Conservation (phyloP, 2,888 invertebrate genomes). For the Chesias legatella region DNA sequence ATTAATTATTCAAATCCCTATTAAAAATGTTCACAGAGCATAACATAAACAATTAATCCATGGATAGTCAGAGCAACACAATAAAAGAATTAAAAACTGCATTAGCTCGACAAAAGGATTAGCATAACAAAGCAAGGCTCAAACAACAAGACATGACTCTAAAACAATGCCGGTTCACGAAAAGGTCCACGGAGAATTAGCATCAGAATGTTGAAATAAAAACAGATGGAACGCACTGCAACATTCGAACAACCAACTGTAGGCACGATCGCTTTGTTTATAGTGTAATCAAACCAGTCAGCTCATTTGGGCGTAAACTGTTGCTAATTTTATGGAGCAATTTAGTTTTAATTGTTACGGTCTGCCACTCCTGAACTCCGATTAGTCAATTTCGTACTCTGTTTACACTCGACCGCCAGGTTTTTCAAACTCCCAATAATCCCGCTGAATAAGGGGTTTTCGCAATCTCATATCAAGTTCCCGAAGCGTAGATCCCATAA, state of each 20-base stretch:
- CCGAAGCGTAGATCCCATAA: slow-evolving; percentile 20
- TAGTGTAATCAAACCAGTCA: slow-evolving; percentile 28
- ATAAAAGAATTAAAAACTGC: slow-evolving; percentile 16
- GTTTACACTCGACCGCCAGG: slow-evolving; percentile 1
- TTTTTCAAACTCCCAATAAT: slow-evolving; percentile 2
- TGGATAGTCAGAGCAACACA: slow-evolving; percentile 9
- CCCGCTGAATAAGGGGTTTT: not conserved
- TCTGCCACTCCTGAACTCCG: slow-evolving; percentile 10
- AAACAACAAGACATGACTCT: slow-evolving; percentile 14
- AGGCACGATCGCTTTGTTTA: slow-evolving; percentile 27
- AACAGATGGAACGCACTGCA: slow-evolving; percentile 18
- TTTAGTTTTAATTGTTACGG: slow-evolving; percentile 26
- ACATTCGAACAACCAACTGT: slow-evolving; percentile 18
- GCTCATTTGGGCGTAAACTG: slow-evolving; percentile 27
- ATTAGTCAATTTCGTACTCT: slow-evolving; percentile 16
- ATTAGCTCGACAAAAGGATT: slow-evolving; percentile 13
- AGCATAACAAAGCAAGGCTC: slow-evolving; percentile 15
- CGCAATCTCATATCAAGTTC: slow-evolving; percentile 18
- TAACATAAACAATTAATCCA: slow-evolving; percentile 13
- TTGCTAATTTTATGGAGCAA: slow-evolving; percentile 27
- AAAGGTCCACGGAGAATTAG: slow-evolving; percentile 18
- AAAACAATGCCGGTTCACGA: slow-evolving; percentile 13
- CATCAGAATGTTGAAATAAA: slow-evolving; percentile 21
- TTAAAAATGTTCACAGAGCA: slow-evolving; percentile 4
- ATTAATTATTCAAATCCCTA: slow-evolving; percentile 4